These are phyloP conservation scores for Phylloscopus trochiloides DNA, from an alignment of 2,113 vertebrate species.

Conservation along the genomic window DNA sequence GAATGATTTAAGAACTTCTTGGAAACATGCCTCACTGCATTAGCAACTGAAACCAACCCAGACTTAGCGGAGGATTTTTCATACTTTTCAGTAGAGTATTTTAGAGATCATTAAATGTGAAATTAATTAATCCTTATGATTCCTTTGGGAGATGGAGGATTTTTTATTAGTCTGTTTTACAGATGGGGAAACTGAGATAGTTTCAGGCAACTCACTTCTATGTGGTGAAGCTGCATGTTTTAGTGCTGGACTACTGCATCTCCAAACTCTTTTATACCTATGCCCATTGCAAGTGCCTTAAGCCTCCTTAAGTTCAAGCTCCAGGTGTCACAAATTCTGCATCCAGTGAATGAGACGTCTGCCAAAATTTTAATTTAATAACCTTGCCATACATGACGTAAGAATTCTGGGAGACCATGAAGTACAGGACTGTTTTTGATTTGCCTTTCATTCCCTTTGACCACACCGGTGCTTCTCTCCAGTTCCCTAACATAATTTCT, in stretches of 20 bases:
- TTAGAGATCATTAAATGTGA: constrained; percentile 12
- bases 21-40: not conserved
- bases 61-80: not conserved
- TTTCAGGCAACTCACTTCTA: not conserved
- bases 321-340: not conserved
- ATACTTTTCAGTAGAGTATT: not conserved
- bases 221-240: not conserved
- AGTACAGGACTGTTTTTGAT: not conserved
- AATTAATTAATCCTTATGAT: constrained; percentile 41
- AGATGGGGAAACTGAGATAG: not conserved
- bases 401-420: not conserved
- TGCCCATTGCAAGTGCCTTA: not conserved
- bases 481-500: not conserved
- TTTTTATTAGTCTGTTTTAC: constrained; percentile 13
- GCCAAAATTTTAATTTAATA: not conserved
- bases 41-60: not conserved
- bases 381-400: not conserved
- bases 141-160: not conserved
- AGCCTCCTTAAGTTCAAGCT: not conserved
- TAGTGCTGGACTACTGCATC: not conserved
- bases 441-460: not conserved
- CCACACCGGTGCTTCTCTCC: not conserved
- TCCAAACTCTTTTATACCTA: not conserved
- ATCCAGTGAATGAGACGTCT: not conserved
- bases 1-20: constrained; percentile 5